Conservation (phyloP, 1,140 invertebrate genomes). For the Phymorhynchus buccinoides region DNA sequence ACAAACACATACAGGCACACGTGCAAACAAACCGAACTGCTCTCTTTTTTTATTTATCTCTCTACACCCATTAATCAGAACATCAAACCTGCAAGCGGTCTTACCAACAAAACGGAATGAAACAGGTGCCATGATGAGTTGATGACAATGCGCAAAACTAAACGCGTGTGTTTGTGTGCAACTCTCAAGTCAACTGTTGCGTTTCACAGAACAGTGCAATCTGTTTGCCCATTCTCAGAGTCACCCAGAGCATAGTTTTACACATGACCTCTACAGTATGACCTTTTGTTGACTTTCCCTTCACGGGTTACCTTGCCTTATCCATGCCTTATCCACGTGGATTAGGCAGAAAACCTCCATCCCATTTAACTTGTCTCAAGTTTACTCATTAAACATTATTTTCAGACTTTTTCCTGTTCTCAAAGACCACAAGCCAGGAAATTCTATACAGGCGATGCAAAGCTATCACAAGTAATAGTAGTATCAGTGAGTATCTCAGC, state of each 20-base stretch:
- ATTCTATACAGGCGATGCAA: neutral
- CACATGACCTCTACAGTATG: neutral
- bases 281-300: neutral
- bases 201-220: neutral
- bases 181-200: neutral
- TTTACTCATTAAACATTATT: conserved; percentile 37
- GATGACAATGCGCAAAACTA: too few species aligned
- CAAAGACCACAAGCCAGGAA: neutral
- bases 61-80: neutral
- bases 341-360: too few species aligned
- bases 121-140: too few species aligned
- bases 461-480: too few species aligned
- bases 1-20: too few species aligned
- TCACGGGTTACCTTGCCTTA: neutral
- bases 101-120: neutral
- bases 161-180: too few species aligned
- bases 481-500: too few species aligned
- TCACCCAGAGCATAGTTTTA: neutral
- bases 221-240: neutral
- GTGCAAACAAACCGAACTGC: too few species aligned
- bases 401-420: neutral
- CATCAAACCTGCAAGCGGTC: neutral
- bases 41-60: too few species aligned
- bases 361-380: conserved; percentile 33
- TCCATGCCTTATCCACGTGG: neutral